Evolutionary conservation across 30 jellyfish, hydroid and myxozoan genomes (phyloP), one percentile per base, ranked within the genome.

Genomic region (Chrysaora quinquecirrha): DNA sequence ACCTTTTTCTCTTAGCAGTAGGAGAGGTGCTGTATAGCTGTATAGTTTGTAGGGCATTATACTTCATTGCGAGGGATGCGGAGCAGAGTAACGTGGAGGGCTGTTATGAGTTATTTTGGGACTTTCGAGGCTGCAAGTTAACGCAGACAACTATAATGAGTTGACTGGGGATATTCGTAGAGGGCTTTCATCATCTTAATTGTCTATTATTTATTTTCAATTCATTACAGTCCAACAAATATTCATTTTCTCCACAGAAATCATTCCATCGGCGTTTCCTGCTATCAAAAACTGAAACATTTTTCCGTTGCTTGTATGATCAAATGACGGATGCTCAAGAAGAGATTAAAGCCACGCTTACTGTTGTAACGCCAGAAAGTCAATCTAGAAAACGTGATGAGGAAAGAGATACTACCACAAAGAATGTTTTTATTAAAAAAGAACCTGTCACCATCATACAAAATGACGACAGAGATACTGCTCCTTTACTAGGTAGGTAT

Each of bases 251-350:
- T 38, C 30, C 50, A 3, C 80, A 91, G 98, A 85, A 93, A 93
- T 93, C 98, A 14, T 93, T 93, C 58, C 93, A 80, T 29, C 84
- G 97, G 25, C 91, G 98, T 18, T 86, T 93, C 71, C 24, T 79
- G 79, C 22, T 62, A 0, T 46, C 95, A 31, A 93, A 86, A 71
- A 83, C 97, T 0, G 98, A 93, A 47, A 81, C 97, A 16, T 93
- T 93, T 83, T 93, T 93, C 73, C 96, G 75, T 65, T 86, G 86
- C 82, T 33, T 93, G 24, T 80, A 67, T 38, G 98, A 93, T 11
- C 97, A 93, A 69, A 93, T 93, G 75, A 65, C 90, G 54, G 98
- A 93, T 25, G 98, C 98, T 21, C 89, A 93, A 72, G 98, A 93
- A 60, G 98, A 93, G 33, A 86, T 93, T 48, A 82, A 83, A 48